A percentile compares a stretch with the other conserved stretches of the same genome.
phyloP scores from a whole-genome alignment of 2,888 invertebrate genomes.

The Liodrosophila aerea region DNA sequence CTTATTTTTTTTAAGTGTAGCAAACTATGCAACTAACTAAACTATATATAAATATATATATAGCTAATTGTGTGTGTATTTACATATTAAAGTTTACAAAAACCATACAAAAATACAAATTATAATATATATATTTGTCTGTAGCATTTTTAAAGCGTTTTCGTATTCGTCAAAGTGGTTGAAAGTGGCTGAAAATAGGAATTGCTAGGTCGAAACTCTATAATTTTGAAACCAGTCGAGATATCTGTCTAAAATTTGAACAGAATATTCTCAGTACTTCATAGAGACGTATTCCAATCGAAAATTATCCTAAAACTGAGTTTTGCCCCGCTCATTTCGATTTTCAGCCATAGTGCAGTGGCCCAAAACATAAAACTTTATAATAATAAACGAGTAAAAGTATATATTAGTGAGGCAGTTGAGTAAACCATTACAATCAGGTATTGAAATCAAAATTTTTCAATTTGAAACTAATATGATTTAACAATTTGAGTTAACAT shows the following conservation, averaged over 20 bases:
- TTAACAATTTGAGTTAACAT: slow-evolving; percentile 23
- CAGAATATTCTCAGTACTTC: no score
- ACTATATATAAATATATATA: slow-evolving; percentile 29
- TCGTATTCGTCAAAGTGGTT: slow-evolving; percentile 39
- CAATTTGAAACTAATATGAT: slow-evolving; percentile 24
- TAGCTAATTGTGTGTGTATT: slow-evolving; percentile 72
- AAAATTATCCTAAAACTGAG: no score
- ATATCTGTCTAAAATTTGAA: no score
- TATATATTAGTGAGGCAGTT: slow-evolving; percentile 18
- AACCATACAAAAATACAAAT: slow-evolving; percentile 12
- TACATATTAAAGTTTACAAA: slow-evolving; percentile 76
- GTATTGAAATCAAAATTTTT: slow-evolving; percentile 76
- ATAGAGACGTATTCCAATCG: no score
- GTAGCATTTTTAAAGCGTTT: slow-evolving; percentile 67
- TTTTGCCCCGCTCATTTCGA: no score
- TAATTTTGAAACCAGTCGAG: no score
- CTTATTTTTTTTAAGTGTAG: slow-evolving; percentile 34
- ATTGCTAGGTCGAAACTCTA: no score
- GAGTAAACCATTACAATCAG: slow-evolving; percentile 74
- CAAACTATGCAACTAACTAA: slow-evolving; percentile 23
- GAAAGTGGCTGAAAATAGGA: no score
- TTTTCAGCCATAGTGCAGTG: no score
- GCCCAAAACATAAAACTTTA: slow-evolving; percentile 21
- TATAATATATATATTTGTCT: slow-evolving; percentile 32
- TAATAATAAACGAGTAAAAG: slow-evolving; percentile 3